A percentile compares a stretch with the other conserved stretches of the same genome.
phyloP scores from a whole-genome alignment of 2,888 invertebrate genomes.

The Sisyra nigra region DNA sequence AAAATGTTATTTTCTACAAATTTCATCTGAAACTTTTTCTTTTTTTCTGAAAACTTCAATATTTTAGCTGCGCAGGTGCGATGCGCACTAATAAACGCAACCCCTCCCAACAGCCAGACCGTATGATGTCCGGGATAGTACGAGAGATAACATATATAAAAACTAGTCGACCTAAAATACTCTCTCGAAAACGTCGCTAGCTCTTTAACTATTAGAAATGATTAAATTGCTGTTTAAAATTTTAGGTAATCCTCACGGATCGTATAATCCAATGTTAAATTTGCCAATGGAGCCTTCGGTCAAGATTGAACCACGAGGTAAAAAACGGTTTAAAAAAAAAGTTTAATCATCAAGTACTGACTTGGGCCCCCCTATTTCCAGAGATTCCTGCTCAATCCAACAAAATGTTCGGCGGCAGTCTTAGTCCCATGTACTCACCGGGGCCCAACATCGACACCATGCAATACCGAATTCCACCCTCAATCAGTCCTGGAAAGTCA shows the following conservation, averaged over 20 bases:
- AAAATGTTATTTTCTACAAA: no score
- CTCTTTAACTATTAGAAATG: no score
- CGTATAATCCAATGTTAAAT: slow-evolving; percentile 11
- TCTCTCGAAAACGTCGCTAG: no score
- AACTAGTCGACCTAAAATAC: no score
- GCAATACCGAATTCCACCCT: slow-evolving; percentile 10
- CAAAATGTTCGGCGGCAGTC: slow-evolving; percentile 14
- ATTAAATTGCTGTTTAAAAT: not conserved
- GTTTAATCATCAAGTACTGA: not conserved
- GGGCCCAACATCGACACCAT: slow-evolving; percentile 11
- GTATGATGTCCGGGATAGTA: no score
- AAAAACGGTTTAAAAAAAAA: slow-evolving; percentile 9
- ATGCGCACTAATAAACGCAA: no score
- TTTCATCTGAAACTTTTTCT: no score
- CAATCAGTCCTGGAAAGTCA: slow-evolving; percentile 9
- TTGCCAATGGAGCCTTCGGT: slow-evolving; percentile 18
- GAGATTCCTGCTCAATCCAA: not conserved
- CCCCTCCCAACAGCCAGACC: no score
- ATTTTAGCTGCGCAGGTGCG: no score
- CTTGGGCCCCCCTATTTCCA: not conserved
- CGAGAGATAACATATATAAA: no score
- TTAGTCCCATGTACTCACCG: slow-evolving; percentile 16
- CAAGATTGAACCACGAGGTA: slow-evolving; percentile 27
- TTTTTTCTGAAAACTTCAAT: no score
- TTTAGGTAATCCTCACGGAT: no score